These are phyloP conservation scores for Hyposoter didymator DNA, from an alignment of 2,888 invertebrate species.

Conservation along the genomic window DNA sequence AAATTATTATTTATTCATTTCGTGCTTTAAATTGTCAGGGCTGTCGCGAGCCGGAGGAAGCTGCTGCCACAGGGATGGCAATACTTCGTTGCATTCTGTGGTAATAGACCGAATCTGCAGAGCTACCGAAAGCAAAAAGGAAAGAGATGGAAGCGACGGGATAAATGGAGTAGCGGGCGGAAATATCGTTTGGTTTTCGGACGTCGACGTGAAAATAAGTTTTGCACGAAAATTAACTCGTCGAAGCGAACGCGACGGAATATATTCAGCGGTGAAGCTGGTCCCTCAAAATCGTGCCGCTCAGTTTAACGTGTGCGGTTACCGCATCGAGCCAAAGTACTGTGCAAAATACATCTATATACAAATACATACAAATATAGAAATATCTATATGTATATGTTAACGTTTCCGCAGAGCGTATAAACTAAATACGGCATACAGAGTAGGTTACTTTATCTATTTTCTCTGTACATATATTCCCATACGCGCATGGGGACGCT, in stretches of 20 bases:
- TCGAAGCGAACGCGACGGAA: slow-evolving; percentile 51
- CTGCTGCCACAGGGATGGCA: slow-evolving; percentile 22
- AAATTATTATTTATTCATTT: neutral
- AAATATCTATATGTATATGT: slow-evolving; percentile 17
- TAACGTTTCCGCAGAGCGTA: neutral
- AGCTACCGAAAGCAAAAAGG: neutral
- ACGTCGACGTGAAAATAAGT: slow-evolving; percentile 80
- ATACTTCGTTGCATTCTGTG: slow-evolving; percentile 63
- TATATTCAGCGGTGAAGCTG: slow-evolving; percentile 41
- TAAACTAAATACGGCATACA: slow-evolving; percentile 33
- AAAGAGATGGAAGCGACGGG: slow-evolving; percentile 11
- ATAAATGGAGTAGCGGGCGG: slow-evolving; percentile 66
- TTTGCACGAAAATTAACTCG: slow-evolving; percentile 72
- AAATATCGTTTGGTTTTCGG: slow-evolving; percentile 79
- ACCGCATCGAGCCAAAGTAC: slow-evolving; percentile 5
- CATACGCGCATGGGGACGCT: slow-evolving; percentile 10
- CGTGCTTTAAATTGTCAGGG: no score
- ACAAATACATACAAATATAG: slow-evolving; percentile 17
- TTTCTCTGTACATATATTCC: slow-evolving; percentile 4
- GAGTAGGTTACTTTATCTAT: slow-evolving; percentile 33
- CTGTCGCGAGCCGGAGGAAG: neutral
- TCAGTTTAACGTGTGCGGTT: slow-evolving; percentile 63
- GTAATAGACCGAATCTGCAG: slow-evolving; percentile 71
- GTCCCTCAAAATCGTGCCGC: slow-evolving; percentile 60
- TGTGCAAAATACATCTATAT: neutral